Base-by-base conservation (phyloP, 2,797 vertebrate species). In the Melopsittacus undulatus region DNA sequence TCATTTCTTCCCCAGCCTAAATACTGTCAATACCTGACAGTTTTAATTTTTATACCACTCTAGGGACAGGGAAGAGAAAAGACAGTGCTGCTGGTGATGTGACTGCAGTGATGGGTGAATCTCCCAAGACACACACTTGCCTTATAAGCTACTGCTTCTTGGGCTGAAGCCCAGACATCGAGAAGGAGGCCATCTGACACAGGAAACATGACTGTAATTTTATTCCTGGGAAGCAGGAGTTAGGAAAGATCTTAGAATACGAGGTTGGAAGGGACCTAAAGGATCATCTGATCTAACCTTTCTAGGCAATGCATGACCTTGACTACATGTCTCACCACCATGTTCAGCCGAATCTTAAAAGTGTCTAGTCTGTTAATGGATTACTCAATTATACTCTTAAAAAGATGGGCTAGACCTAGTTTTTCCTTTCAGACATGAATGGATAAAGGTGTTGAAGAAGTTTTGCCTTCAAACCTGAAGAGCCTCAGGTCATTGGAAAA, bases 21-120 rank as follows among this genome's bases (percentile, higher is more conserved):
- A 73, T 66, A 36, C 69, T 82, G 51, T 69, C 84, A 94, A 82
- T 42, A 76, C 16, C 52, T 86, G 76, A 79, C n/a, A 94, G 83
- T 57, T 82, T 70, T 67, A 86, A 79, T 82, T 88, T 87, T 82
- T 75, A 1, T 48, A 30, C 62, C 36, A 67, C 69, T 76, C 24
- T 19, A 26, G 24, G 52, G 76, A 73, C 15, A 76, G 22, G 6
- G 20, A 14, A 77, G 36, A 62, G 17, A 78, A 62, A 92, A 69
- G 27, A 34, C 45, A 83, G 69, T 23, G 59, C 62, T 94, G 81
- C 69, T 57, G 38, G 6, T 63, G 89, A 63, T 69, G 70, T 64
- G 68, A 52, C 43, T 62, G 83, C 66, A 78, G 81, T 0, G 14
- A 59, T 19, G n/a, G 43, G 64, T 45, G 75, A 49, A 66, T 70